Base-by-base conservation (phyloP, 2,888 invertebrate species). In the Cryptosula pallasiana region DNA sequence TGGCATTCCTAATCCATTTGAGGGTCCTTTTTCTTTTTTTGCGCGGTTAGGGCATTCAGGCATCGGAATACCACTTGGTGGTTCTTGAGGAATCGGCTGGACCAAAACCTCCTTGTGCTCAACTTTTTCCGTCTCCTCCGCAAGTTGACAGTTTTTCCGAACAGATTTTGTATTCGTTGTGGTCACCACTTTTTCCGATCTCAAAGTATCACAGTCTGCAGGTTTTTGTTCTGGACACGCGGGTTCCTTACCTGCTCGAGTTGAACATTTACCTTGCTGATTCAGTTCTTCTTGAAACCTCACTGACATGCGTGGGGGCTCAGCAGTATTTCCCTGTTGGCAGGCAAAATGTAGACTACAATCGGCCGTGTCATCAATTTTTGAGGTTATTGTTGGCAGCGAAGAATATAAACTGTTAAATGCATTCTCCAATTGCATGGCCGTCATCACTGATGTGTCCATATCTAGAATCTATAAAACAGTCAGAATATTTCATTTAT, bases 341-440 rank as follows among this genome's bases (percentile, higher is more conserved):
- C 20, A 5, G 20, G 45, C 20, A 45, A 20, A 45, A 45, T 20
- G 20, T 20, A 13, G 45, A 20, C 45, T 13, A 45, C 9, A 13
- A 13, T 63, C 32, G 13, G 5, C 5, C 13, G 63, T 32, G 32
- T 63, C 63, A 63, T 63, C 63, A 63, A 63, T 63, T 32, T 63
- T 5, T 63, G 63, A 20, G 9, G 9, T 16, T 13, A 2, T 27
- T 13, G 32, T 25, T 13, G 63, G 63, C 13, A 63, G 34, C 25
- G 63, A 63, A 32, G n/a, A 5, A 63, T 63, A 63, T n/a, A 63
- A 63, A 32, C 9, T 29, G 32, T 63, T 63, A 63, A 63, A 63
- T 29, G 63, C n/a, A 9, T 63, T 27, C 13, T 29, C 32, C 63
- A 63, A 32, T 63, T 63, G 5, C 20, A 3, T 32, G 3, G 9